These are phyloP conservation scores for Syncerus caffer DNA, from an alignment of 2,797 vertebrate genomes.

Conservation along the genomic window DNA sequence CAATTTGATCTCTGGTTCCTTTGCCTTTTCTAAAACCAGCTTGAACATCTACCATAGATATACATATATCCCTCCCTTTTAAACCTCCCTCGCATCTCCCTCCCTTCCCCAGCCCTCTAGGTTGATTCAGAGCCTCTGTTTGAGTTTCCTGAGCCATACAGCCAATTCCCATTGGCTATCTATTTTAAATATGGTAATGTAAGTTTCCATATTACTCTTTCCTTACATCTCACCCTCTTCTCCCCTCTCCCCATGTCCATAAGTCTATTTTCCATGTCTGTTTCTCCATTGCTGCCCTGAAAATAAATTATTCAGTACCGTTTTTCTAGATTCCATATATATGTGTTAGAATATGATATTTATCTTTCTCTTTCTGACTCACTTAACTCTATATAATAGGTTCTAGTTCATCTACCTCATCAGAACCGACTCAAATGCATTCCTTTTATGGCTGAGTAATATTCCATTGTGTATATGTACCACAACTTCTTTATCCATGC, in stretches of 20 bases:
- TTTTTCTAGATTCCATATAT: neutral
- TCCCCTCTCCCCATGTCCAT: neutral
- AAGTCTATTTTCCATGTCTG: neutral
- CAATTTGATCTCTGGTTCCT: too few relatives aligned
- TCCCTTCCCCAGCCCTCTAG: neutral
- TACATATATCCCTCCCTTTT: neutral
- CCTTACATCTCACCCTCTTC: neutral
- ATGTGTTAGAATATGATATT: neutral
- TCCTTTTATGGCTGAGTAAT: neutral
- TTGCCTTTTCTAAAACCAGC: too few relatives aligned
- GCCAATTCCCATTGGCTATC: neutral
- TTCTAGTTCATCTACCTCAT: neutral
- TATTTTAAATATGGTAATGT: neutral
- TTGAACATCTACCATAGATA: neutral
- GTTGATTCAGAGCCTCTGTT: neutral
- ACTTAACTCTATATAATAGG: neutral
- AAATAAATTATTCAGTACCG: neutral
- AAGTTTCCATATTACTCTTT: neutral
- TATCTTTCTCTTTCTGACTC: neutral
- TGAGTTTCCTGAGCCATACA: neutral
- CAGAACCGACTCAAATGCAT: neutral
- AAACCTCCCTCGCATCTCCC: neutral
- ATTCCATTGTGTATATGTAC: neutral
- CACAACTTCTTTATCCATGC: neutral
- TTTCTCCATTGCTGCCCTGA: neutral